Conservation (phyloP, 2,797 vertebrate genomes). For the Typhlichthys eigenmanni region DNA sequence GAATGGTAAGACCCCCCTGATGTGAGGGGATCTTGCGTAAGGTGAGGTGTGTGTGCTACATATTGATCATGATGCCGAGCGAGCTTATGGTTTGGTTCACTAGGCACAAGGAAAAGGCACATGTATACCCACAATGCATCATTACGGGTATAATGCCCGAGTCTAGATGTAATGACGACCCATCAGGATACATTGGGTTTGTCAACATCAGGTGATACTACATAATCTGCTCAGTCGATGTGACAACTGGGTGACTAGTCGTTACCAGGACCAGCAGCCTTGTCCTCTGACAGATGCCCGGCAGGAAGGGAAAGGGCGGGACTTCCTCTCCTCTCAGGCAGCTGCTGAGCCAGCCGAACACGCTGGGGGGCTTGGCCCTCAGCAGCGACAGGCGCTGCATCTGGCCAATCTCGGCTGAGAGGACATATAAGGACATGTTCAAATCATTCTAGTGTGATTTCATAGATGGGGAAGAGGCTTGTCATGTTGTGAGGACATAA, state of each 20-base stretch:
- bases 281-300: conserved; percentile 90
- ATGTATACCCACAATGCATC: too few species aligned
- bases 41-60: too few species aligned
- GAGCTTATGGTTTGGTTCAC: too few species aligned
- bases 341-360: conserved; percentile 91
- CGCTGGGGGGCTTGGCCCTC: conserved; percentile 86
- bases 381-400: conserved; percentile 89
- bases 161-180: too few species aligned
- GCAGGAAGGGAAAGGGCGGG: conserved; percentile 88
- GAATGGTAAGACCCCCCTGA: background rate
- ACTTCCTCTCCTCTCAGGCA: conserved; percentile 85
- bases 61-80: too few species aligned
- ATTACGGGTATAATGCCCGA: too few species aligned
- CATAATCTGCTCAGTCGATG: too few species aligned
- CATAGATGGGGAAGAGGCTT: too few species aligned
- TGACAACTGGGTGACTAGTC: conserved; percentile 7
- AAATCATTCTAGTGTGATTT: too few species aligned
- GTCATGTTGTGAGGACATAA: too few species aligned
- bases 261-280: conserved; percentile 90
- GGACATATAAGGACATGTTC: background rate
- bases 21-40: background rate
- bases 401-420: conserved; percentile 84
- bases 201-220: background rate
- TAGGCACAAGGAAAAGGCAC: too few species aligned
- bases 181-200: conserved; percentile 2